These are phyloP conservation scores for Trichogramma evanescens DNA, from an alignment of 2,888 invertebrate genomes.

Conservation along the genomic window DNA sequence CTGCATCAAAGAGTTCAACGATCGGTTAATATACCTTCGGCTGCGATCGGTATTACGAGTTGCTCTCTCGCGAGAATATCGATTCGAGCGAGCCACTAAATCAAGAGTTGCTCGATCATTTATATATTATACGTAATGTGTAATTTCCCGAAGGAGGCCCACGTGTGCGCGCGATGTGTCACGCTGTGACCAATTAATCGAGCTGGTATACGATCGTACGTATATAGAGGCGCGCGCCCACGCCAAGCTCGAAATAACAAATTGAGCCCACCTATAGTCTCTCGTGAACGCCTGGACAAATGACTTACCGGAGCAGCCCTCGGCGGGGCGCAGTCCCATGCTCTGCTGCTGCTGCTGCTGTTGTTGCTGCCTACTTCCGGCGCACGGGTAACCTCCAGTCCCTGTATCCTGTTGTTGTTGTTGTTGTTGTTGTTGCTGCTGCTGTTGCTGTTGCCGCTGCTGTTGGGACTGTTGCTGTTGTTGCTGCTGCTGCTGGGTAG, in stretches of 20 bases:
- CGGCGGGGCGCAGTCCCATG: constrained; percentile 45
- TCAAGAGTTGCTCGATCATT: too few relatives aligned
- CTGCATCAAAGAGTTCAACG: constrained; percentile 23
- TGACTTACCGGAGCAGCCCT: constrained; percentile 40
- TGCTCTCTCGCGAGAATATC: too few relatives aligned
- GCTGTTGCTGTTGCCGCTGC: constrained; percentile 44
- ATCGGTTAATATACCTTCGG: background rate
- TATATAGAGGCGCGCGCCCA: background rate
- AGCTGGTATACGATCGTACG: background rate
- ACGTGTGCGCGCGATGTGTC: background rate
- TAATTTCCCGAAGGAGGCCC: background rate
- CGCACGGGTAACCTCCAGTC: constrained; percentile 39
- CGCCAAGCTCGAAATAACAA: background rate
- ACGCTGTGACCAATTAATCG: background rate
- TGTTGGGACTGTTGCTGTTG: constrained; percentile 2
- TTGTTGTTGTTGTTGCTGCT: constrained; percentile 25
- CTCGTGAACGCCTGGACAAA: too few relatives aligned
- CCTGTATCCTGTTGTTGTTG: constrained; percentile 28
- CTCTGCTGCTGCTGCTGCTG: constrained; percentile 22
- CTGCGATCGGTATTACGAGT: background rate
- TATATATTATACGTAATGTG: too few relatives aligned
- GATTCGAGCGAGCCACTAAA: too few relatives aligned
- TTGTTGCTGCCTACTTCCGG: constrained; percentile 31
- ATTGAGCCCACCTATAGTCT: background rate
- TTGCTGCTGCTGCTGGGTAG: constrained; percentile 29